phyloP scores from a whole-genome alignment of 2,888 invertebrate species.

The Halocaridina rubra region DNA sequence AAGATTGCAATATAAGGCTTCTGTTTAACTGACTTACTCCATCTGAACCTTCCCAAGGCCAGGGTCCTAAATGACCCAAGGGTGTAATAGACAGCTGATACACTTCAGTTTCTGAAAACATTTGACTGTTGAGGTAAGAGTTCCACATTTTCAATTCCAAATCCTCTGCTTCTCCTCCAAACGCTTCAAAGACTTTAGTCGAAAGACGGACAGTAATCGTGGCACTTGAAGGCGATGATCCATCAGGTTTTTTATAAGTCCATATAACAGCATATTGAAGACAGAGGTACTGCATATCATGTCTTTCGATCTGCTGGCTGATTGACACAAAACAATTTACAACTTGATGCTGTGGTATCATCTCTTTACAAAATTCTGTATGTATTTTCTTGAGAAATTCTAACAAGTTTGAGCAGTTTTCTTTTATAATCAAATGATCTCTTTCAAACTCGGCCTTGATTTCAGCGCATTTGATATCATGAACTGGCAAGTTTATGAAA shows the following conservation, averaged over 20 bases:
- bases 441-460: conserved; percentile 41
- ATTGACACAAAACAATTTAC: conserved; percentile 16
- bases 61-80: conserved; percentile 7
- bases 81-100: background rate
- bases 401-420: background rate
- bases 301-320: conserved; percentile 13
- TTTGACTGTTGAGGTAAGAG: conserved; percentile 11
- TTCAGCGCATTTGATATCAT: conserved; percentile 39
- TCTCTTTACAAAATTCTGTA: conserved; percentile 13
- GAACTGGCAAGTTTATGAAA: conserved; percentile 20
- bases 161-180: background rate
- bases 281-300: conserved; percentile 26
- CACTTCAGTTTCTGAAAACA: background rate
- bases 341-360: conserved; percentile 15
- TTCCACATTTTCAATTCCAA: conserved; percentile 39
- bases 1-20: conserved; percentile 1
- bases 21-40: conserved; percentile 21
- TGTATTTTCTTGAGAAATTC: conserved; percentile 27
- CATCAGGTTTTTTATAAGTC: background rate
- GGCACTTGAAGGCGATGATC: background rate
- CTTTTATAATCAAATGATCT: background rate
- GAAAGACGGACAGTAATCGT: background rate
- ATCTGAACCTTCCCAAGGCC: conserved; percentile 45
- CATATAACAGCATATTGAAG: conserved; percentile 40
- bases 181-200: background rate